These are phyloP conservation scores for Nebria salina DNA, from an alignment of 2,888 invertebrate species.

Conservation along the genomic window DNA sequence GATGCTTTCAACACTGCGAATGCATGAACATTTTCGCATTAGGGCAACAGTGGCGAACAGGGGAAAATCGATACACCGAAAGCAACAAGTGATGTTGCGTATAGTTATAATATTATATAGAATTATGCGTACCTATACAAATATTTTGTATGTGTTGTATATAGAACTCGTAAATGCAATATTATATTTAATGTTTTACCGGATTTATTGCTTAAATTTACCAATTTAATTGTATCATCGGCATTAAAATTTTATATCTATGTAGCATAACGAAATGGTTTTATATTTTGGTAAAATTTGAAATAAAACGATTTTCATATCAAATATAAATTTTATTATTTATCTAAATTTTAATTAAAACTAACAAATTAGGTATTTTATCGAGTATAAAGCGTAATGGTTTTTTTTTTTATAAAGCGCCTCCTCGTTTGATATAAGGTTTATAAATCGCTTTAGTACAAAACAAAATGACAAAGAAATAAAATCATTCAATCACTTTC, in stretches of 20 bases:
- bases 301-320: too few species aligned
- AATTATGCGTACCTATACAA: not conserved
- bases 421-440: not conserved
- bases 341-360: too few species aligned
- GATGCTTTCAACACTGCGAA: not conserved
- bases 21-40: not conserved
- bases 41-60: not conserved
- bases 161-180: too few species aligned
- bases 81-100: slow-evolving; percentile 13
- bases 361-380: too few species aligned
- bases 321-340: too few species aligned
- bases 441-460: not conserved
- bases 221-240: too few species aligned
- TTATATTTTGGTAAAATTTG: too few species aligned
- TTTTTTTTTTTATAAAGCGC: not conserved
- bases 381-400: not conserved
- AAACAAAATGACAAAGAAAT: not conserved
- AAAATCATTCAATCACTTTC: not conserved
- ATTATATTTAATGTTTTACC: too few species aligned
- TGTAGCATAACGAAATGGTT: too few species aligned
- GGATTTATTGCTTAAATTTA: too few species aligned
- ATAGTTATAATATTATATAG: slow-evolving; percentile 3
- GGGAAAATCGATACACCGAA: slow-evolving; percentile 12
- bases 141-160: too few species aligned
- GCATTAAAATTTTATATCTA: too few species aligned